phyloP scores from a whole-genome alignment of 2,797 vertebrate species.

The Peromyscus melanophrys region DNA sequence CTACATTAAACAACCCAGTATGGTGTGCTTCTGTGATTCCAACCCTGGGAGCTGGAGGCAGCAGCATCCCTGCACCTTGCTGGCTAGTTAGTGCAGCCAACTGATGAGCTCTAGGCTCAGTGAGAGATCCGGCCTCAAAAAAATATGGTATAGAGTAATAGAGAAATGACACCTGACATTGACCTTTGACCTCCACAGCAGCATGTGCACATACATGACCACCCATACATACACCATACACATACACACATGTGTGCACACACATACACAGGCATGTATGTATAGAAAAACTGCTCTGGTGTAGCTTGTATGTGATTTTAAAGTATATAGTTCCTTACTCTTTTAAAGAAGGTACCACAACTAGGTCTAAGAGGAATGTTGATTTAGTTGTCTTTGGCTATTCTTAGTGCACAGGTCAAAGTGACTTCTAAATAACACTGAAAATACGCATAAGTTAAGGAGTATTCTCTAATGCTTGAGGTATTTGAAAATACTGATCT shows the following conservation, averaged over 20 bases:
- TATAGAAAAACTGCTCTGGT: neutral
- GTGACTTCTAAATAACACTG: slow-evolving; percentile 47
- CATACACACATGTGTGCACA: too few species aligned
- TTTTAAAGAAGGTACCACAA: slow-evolving; percentile 9
- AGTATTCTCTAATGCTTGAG: slow-evolving; percentile 18
- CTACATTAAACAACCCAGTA: neutral
- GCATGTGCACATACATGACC: neutral
- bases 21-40: neutral
- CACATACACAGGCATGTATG: neutral
- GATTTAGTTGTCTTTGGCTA: slow-evolving; percentile 6
- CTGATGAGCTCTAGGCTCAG: neutral
- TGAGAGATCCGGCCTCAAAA: neutral
- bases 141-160: neutral
- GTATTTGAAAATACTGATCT: slow-evolving; percentile 59
- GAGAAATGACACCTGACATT: neutral
- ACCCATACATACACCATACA: neutral
- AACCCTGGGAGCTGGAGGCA: neutral
- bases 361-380: neutral
- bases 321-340: slow-evolving; percentile 8
- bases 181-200: neutral
- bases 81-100: neutral
- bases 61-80: neutral
- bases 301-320: slow-evolving; percentile 13
- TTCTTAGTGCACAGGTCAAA: slow-evolving; percentile 43
- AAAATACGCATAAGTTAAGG: neutral